Evolutionary conservation across 2,113 vertebrate species (phyloP).

Genomic region (Myanophis thanlyinensis): DNA sequence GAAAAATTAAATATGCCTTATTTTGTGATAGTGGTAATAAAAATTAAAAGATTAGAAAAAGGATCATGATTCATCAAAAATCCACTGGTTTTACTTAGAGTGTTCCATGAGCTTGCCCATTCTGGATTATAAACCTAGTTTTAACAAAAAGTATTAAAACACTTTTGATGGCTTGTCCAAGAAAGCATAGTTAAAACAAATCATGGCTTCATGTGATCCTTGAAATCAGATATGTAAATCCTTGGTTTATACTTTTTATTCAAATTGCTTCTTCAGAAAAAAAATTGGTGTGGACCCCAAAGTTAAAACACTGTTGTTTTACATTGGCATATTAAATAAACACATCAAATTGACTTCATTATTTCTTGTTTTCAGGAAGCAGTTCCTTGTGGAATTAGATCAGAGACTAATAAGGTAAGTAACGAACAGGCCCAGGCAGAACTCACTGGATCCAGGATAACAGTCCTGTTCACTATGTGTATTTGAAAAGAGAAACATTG

Average conservation of each 20-base stretch:
- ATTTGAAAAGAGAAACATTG: not conserved
- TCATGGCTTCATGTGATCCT: not conserved
- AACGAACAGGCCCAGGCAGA: not conserved
- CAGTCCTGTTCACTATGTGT: not conserved
- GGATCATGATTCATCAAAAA: not conserved
- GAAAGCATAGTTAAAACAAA: not conserved
- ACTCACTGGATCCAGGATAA: not conserved
- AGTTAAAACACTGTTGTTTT: too few relatives aligned
- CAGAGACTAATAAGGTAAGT: conserved; percentile 79
- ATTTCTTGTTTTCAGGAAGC: conserved; percentile 74
- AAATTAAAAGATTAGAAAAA: not conserved
- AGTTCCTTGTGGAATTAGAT: conserved; percentile 83
- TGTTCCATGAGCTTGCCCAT: not conserved
- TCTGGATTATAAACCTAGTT: not conserved
- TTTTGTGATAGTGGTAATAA: not conserved
- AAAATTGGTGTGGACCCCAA: not conserved
- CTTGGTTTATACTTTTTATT: not conserved
- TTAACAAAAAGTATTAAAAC: not conserved
- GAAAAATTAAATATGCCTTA: not conserved
- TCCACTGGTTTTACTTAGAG: not conserved
- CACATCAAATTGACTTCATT: fast-evolving
- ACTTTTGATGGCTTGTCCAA: not conserved
- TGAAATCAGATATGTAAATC: not conserved
- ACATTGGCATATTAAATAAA: too few relatives aligned
- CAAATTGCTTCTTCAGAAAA: not conserved